A percentile compares a stretch with the other conserved stretches of the same genome.
phyloP scores from a whole-genome alignment of 2,797 vertebrate species.

The Ctenopoma multispine region DNA sequence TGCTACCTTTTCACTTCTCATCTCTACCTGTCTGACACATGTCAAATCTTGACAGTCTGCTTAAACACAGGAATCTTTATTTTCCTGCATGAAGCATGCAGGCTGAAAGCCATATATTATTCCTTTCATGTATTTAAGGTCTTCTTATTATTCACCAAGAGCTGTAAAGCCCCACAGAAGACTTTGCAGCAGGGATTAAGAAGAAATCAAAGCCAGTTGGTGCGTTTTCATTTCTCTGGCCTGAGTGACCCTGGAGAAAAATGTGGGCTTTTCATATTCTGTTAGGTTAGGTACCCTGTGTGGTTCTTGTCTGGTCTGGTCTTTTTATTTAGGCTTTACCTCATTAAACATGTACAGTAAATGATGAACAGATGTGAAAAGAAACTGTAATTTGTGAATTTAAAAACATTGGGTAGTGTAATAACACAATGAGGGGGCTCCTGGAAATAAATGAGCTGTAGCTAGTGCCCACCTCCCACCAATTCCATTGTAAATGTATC shows the following conservation, averaged over 20 bases:
- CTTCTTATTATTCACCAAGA: not conserved
- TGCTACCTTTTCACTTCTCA: not conserved
- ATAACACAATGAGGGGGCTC: constrained; percentile 1
- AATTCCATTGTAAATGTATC: too few species aligned
- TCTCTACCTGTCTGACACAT: constrained; percentile 9
- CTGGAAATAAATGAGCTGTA: not conserved
- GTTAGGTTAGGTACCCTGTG: too few species aligned
- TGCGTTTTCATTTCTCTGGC: not conserved
- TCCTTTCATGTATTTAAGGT: not conserved
- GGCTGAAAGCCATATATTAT: not conserved
- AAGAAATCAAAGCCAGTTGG: constrained; percentile 19
- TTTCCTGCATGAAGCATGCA: not conserved
- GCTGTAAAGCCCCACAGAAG: not conserved
- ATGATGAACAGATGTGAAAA: not conserved
- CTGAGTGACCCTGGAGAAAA: not conserved
- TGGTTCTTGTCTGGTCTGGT: too few species aligned
- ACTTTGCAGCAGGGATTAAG: constrained; percentile 8
- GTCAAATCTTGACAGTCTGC: too few species aligned
- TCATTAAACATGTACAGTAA: too few species aligned
- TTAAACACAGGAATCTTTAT: constrained; percentile 15
- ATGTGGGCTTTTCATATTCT: too few species aligned
- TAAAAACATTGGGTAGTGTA: not conserved
- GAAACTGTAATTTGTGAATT: not conserved
- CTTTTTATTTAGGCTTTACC: too few species aligned
- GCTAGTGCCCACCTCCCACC: too few species aligned